A percentile compares a stretch with the other conserved stretches of the same genome.
Evolutionary conservation across 37 sponge, comb jelly and placozoan species (phyloP).

Genomic region (Halichondria panicea): DNA sequence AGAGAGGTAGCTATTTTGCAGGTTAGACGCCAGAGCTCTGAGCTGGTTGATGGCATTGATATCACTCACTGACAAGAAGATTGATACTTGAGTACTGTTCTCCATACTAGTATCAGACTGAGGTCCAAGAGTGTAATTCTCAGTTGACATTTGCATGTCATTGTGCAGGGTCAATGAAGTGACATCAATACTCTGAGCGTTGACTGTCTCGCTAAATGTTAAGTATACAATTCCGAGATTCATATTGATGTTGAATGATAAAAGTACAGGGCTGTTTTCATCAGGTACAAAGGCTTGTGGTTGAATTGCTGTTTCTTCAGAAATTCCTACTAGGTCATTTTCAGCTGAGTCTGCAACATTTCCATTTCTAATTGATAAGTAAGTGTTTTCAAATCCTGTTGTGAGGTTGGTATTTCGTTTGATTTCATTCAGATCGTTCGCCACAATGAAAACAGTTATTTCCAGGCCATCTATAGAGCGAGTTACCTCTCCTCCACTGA

Average conservation of each 20-base stretch:
- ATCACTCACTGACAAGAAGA: slow-evolving; percentile 64
- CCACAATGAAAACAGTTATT: slow-evolving; percentile 39
- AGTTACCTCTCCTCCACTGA: slow-evolving; percentile 48
- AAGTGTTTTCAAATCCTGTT: slow-evolving; percentile 49
- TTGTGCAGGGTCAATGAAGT: slow-evolving; percentile 58
- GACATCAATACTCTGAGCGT: slow-evolving; percentile 43
- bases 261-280: slow-evolving; percentile 54
- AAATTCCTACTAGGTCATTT: slow-evolving; percentile 49
- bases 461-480: slow-evolving; percentile 56
- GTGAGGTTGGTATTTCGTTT: slow-evolving; percentile 71
- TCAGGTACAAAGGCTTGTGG: slow-evolving; percentile 51
- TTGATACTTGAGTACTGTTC: slow-evolving; percentile 47
- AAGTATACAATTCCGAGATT: slow-evolving; percentile 55
- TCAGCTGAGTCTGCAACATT: slow-evolving; percentile 57
- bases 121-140: slow-evolving; percentile 27
- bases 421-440: slow-evolving; percentile 79
- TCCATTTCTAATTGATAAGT: slow-evolving; percentile 43
- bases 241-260: slow-evolving; percentile 71
- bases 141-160: neutral
- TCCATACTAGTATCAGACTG: slow-evolving; percentile 20
- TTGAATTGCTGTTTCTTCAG: slow-evolving; percentile 30
- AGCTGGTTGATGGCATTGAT: slow-evolving; percentile 74
- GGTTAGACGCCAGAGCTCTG: slow-evolving; percentile 46
- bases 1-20: slow-evolving; percentile 45
- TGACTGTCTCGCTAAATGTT: slow-evolving; percentile 81